Conservation (phyloP, 1,140 invertebrate species). For the Asbolus verrucosus region DNA sequence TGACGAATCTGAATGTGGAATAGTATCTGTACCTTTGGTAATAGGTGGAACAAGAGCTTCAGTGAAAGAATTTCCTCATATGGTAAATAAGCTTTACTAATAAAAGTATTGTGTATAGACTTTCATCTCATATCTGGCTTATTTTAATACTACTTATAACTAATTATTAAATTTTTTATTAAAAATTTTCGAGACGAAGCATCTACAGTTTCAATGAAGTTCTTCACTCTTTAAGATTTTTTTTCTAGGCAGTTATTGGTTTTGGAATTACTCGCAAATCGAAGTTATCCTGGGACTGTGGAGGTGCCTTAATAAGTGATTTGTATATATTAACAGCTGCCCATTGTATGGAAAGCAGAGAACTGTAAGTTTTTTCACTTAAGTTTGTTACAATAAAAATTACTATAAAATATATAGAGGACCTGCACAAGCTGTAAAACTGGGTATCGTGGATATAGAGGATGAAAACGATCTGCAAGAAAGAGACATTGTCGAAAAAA, state of each 20-base stretch:
- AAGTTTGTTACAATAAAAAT: no score
- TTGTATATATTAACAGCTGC: conserved; percentile 51
- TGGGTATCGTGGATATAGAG: conserved; percentile 30
- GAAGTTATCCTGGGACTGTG: conserved; percentile 42
- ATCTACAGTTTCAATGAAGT: no score
- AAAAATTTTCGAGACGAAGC: no score
- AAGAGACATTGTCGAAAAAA: conserved; percentile 39
- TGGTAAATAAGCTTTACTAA: no score
- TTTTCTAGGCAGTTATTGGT: conserved; percentile 43
- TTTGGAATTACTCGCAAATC: conserved; percentile 11
- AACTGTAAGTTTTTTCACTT: conserved; percentile 1
- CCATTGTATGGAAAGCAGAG: conserved; percentile 43
- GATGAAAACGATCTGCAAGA: conserved; percentile 28
- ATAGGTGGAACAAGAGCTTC: conserved; percentile 64
- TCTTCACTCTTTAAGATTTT: no score
- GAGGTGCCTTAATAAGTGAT: conserved; percentile 47
- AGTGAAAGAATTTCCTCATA: conserved; percentile 66
- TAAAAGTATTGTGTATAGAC: no score
- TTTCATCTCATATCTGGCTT: no score
- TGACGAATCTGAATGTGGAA: conserved; percentile 37
- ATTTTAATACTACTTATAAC: no score
- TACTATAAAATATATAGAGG: conserved; percentile 25
- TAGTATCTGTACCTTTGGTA: conserved; percentile 54
- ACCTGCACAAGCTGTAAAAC: not conserved
- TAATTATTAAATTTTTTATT: no score